phyloP scores from a whole-genome alignment of 2,888 invertebrate genomes.

The Saturnia japonica region DNA sequence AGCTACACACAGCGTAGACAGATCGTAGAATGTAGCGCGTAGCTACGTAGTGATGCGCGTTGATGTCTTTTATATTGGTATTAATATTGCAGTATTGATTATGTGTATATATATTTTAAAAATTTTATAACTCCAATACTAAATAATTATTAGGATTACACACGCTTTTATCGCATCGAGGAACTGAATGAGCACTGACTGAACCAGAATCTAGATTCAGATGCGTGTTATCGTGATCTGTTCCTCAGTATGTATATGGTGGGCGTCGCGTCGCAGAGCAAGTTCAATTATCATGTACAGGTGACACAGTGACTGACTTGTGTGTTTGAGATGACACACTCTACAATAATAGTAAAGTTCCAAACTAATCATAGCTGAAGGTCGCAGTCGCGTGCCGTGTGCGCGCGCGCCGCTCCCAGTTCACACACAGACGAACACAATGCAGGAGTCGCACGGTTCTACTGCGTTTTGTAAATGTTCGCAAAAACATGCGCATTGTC shows the following conservation, averaged over 20 bases:
- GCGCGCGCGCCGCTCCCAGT: background rate
- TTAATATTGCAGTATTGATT: background rate
- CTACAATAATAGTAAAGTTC: background rate
- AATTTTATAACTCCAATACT: no score
- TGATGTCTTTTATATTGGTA: slow-evolving; percentile 40
- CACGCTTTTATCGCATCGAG: no score
- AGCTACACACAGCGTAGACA: slow-evolving; percentile 20
- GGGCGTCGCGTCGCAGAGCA: no score
- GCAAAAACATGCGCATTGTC: background rate
- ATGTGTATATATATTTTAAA: no score
- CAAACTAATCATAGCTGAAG: background rate
- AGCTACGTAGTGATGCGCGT: slow-evolving; percentile 37
- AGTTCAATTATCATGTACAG: background rate
- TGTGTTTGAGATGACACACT: background rate
- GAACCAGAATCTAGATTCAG: background rate
- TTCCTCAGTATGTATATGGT: background rate
- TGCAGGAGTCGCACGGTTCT: slow-evolving; percentile 1
- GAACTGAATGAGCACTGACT: no score
- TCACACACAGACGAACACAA: slow-evolving; percentile 1
- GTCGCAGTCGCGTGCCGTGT: background rate
- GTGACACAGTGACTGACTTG: background rate
- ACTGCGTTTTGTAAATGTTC: background rate
- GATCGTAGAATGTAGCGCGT: slow-evolving; percentile 31
- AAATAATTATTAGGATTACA: no score
- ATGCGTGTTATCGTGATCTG: background rate